Evolutionary conservation across 2,797 vertebrate species (phyloP).

Genomic region (Falco peregrinus): DNA sequence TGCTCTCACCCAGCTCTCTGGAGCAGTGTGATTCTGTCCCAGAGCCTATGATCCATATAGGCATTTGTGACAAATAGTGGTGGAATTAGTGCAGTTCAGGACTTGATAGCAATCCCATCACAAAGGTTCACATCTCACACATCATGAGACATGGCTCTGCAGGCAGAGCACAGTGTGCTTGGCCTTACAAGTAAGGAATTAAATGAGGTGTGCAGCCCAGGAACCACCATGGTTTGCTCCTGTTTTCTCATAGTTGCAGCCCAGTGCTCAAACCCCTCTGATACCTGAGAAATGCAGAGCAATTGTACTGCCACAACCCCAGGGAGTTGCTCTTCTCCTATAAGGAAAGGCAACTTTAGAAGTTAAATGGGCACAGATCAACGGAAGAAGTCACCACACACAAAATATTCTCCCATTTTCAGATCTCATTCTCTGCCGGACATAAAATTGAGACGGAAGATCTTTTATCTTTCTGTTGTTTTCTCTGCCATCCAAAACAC

Average conservation of each 20-base stretch:
- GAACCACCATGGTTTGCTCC: neutral
- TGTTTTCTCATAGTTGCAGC: neutral
- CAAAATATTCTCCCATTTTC: neutral
- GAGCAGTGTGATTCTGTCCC: neutral
- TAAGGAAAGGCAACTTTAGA: neutral
- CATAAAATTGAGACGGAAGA: neutral
- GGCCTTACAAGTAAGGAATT: neutral
- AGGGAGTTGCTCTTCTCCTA: neutral
- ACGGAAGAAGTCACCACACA: neutral
- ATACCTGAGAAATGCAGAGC: neutral
- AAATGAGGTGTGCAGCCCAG: neutral
- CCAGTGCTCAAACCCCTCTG: neutral
- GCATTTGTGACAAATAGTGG: neutral
- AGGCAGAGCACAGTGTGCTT: neutral
- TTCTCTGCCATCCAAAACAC: neutral
- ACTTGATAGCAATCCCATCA: neutral
- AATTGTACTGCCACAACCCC: fast-evolving
- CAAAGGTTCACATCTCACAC: neutral
- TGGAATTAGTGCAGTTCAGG: neutral
- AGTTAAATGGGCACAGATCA: neutral
- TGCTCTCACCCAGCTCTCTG: fast-evolving
- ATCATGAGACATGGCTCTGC: neutral
- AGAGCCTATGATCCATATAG: neutral
- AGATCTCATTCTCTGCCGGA: neutral
- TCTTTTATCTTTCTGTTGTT: neutral